Evolutionary conservation across 2,888 invertebrate species (phyloP).

Genomic region (Galerucella nymphaeae): DNA sequence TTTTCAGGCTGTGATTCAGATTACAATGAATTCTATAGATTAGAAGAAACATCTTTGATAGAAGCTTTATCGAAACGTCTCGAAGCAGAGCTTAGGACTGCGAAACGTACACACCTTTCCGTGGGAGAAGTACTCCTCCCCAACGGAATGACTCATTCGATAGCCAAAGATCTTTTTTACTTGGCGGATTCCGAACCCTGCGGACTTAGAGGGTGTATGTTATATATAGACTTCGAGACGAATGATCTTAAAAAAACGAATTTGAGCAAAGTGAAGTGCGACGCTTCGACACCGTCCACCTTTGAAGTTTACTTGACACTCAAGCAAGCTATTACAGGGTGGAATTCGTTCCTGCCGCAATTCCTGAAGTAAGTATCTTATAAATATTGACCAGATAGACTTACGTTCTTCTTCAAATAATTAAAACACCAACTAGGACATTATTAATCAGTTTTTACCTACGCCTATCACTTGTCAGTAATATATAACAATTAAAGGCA

Average conservation of each 20-base stretch:
- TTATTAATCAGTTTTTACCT: not conserved
- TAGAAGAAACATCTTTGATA: slow-evolving; percentile 69
- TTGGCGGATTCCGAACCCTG: slow-evolving; percentile 91
- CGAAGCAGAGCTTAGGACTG: slow-evolving; percentile 81
- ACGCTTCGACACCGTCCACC: slow-evolving; percentile 86
- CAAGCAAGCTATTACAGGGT: slow-evolving; percentile 84
- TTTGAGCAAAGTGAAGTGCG: slow-evolving; percentile 84
- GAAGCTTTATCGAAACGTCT: slow-evolving; percentile 79
- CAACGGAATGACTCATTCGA: slow-evolving; percentile 79
- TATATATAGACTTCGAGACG: slow-evolving; percentile 84
- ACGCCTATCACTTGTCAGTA: not conserved
- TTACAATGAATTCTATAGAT: slow-evolving; percentile 29
- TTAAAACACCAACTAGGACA: not conserved
- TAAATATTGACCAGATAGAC: not conserved
- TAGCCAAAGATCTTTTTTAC: slow-evolving; percentile 80
- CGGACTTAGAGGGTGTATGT: slow-evolving; percentile 84
- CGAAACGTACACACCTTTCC: slow-evolving; percentile 81
- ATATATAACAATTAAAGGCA: too few relatives aligned
- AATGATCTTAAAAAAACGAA: slow-evolving; percentile 73
- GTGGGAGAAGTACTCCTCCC: slow-evolving; percentile 86
- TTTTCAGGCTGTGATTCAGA: slow-evolving; percentile 29
- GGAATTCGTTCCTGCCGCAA: slow-evolving; percentile 87
- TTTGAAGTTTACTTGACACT: slow-evolving; percentile 89
- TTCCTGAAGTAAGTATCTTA: slow-evolving; percentile 82
- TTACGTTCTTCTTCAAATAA: not conserved